Percentiles rank a stretch among this genome's conserved stretches.
Conservation (phyloP, 2,113 vertebrate genomes). For the Gnathonemus longibarbis region DNA sequence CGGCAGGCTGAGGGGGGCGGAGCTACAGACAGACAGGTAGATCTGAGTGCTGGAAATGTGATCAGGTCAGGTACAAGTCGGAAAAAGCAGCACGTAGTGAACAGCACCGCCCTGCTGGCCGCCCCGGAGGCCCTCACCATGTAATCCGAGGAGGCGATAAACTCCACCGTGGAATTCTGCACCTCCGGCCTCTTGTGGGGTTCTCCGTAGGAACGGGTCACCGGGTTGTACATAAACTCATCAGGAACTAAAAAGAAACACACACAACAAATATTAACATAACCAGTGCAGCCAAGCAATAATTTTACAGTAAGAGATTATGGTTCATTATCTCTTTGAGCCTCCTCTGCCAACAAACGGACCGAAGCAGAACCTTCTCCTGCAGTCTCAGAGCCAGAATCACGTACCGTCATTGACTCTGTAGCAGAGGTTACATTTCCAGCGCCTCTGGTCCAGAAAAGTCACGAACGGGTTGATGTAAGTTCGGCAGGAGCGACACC, state of each 20-base stretch:
- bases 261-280: background rate
- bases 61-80: too few species aligned
- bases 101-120: background rate
- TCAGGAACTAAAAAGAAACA: conserved; percentile 72
- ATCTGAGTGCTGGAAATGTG: background rate
- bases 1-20: conserved; percentile 90
- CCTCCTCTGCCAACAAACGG: background rate
- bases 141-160: conserved; percentile 96
- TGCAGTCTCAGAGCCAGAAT: background rate
- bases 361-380: background rate
- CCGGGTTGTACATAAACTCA: conserved; percentile 98
- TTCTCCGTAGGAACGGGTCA: conserved; percentile 89
- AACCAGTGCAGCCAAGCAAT: background rate
- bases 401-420: conserved; percentile 87
- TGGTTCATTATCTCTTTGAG: background rate
- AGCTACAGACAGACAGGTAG: conserved; percentile 60
- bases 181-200: conserved; percentile 95
- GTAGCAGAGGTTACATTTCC: conserved; percentile 97
- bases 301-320: background rate
- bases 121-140: conserved; percentile 67
- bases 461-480: conserved; percentile 98
- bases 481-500: conserved; percentile 89
- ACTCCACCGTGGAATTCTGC: conserved; percentile 93
- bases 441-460: conserved; percentile 90
- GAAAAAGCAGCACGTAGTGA: background rate